A percentile compares a stretch with the other conserved stretches of the same genome.
Conservation (phyloP, 2,113 vertebrate genomes). For the Anolis carolinensis region DNA sequence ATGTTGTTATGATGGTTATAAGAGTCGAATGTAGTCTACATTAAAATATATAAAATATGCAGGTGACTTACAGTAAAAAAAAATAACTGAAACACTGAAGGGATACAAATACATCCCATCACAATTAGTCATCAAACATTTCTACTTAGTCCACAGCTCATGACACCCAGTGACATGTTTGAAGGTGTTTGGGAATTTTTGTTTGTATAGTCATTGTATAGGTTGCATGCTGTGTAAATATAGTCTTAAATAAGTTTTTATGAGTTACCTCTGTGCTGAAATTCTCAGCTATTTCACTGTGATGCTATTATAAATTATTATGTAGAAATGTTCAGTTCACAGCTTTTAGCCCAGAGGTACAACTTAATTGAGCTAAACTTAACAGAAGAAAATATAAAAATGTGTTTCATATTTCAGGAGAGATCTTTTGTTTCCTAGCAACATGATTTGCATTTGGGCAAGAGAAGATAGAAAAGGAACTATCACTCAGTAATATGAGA, state of each 20-base stretch:
- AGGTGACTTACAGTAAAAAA: neutral
- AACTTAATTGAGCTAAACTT: constrained; percentile 55
- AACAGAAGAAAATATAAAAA: constrained; percentile 54
- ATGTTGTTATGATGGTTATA: constrained; percentile 26
- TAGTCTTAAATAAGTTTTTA: constrained; percentile 12
- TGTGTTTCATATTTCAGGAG: neutral
- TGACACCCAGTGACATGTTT: neutral
- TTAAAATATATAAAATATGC: constrained; percentile 9
- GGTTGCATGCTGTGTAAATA: neutral
- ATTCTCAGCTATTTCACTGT: constrained; percentile 49
- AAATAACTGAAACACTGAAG: neutral
- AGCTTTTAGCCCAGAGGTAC: constrained; percentile 57
- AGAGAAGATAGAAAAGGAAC: constrained; percentile 19
- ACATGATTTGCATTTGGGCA: constrained; percentile 17
- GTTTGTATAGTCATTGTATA: neutral
- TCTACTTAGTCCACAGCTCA: neutral
- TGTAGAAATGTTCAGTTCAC: constrained; percentile 58
- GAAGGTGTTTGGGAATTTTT: constrained; percentile 7
- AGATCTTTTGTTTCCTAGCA: constrained; percentile 50
- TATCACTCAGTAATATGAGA: neutral
- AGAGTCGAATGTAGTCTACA: neutral
- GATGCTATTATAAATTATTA: constrained; percentile 57
- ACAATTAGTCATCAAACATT: neutral
- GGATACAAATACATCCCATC: constrained; percentile 9
- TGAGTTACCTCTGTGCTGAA: constrained; percentile 41